phyloP scores from a whole-genome alignment of 2,113 vertebrate species.

The Alectura lathami region DNA sequence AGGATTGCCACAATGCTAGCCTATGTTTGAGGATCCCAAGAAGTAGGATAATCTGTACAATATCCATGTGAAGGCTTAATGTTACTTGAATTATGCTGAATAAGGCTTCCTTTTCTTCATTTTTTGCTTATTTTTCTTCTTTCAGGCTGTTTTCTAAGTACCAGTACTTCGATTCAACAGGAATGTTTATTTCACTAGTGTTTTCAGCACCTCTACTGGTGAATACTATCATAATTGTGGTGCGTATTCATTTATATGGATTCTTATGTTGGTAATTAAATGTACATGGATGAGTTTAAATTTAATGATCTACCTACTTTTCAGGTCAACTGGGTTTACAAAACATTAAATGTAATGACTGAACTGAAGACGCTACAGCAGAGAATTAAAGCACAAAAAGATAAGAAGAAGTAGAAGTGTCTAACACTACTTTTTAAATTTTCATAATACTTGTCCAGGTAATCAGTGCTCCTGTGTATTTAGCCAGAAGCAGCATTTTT shows the following conservation, averaged over 20 bases:
- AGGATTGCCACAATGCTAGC: too few species aligned
- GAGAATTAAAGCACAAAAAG: constrained; percentile 77
- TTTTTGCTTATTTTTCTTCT: background rate
- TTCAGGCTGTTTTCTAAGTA: constrained; percentile 89
- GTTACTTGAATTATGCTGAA: background rate
- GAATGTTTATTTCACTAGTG: constrained; percentile 95
- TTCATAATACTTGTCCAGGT: background rate
- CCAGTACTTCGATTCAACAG: constrained; percentile 96
- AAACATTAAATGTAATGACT: constrained; percentile 88
- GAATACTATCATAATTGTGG: constrained; percentile 92
- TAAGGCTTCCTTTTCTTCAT: background rate
- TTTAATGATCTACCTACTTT: background rate
- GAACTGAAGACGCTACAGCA: constrained; percentile 87
- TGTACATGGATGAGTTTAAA: background rate
- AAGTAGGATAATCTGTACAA: background rate
- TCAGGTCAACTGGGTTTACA: constrained; percentile 89
- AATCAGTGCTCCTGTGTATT: background rate
- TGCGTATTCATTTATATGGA: constrained; percentile 55
- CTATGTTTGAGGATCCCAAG: background rate
- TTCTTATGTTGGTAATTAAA: background rate
- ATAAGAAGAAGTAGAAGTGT: constrained; percentile 60
- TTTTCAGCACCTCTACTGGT: constrained; percentile 89
- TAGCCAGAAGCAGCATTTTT: background rate
- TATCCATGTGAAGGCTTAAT: background rate
- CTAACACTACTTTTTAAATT: background rate